Evolutionary conservation across 2,888 invertebrate species (phyloP), one percentile per base, ranked within the genome.

Genomic region (Stenotaenia linearis): DNA sequence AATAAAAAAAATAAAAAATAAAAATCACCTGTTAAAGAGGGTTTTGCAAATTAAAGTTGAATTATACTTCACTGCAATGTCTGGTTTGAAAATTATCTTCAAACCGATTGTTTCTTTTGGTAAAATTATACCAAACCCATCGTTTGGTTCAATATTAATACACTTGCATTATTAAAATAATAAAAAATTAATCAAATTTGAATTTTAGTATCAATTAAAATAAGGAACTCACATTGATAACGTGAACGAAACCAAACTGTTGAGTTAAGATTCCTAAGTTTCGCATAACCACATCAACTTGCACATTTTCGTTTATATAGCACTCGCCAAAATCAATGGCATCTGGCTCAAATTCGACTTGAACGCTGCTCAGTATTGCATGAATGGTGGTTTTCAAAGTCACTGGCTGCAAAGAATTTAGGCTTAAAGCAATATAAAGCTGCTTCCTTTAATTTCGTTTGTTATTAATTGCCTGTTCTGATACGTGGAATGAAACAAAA

Each of bases 291-390:
- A 69, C 28, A 25, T 69, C 69, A 10, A 28, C 69, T 69, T 69
- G 69, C 12, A 28, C 25, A 6, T 28, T 69, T 69, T 69, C 69
- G n/a, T 69, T 69, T 25, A 69, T 10, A 15, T 69, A 69, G 15
- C 69, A 69, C 28, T 69, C 69, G 15, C 69, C 69, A 12, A 69
- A 69, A 69, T 69, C 69, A 69, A 69, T 69, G 69, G n/a, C 10
- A 69, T 23, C 10, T 6, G 69, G 69, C 10, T 69, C 3, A 69
- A 69, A 69, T 69, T 69, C 69, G 1, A 69, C 9, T 69, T 69
- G 69, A 69, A 28, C 25, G n/a, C 15, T 69, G 28, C 28, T 69
- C 3, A 69, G 10, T 15, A 69, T 28, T 28, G 69, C 69, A 28
- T 69, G 25, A 0, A 69, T 28, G 10, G 0, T 69, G 25, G 25